Evolutionary conservation across 2,797 vertebrate genomes (phyloP).

Genomic region (Menidia menidia): DNA sequence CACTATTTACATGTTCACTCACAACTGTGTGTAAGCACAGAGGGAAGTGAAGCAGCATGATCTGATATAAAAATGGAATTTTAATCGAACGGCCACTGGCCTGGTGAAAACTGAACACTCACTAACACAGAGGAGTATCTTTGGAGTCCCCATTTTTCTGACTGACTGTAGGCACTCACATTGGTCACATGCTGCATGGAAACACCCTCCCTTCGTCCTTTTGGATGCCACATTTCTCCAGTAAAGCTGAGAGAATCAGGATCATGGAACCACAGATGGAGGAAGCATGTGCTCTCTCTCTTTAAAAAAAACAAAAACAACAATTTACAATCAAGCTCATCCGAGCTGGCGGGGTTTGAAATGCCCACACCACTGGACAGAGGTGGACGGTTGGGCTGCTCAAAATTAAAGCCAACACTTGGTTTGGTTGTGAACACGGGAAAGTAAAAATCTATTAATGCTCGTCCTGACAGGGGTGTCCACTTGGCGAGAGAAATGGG

Average conservation of each 20-base stretch:
- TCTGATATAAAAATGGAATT: conserved; percentile 23
- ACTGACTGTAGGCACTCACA: conserved; percentile 19
- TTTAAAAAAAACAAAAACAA: conserved; percentile 1
- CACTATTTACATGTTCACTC: conserved; percentile 18
- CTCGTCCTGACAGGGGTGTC: conserved; percentile 53
- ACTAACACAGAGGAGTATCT: not conserved
- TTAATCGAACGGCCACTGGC: conserved; percentile 5
- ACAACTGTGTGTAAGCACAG: conserved; percentile 7
- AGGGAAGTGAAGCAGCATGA: conserved; percentile 4
- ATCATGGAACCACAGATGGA: conserved; percentile 43
- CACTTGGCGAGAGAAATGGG: conserved; percentile 57
- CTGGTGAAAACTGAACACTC: conserved; percentile 5
- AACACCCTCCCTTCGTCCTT: conserved; percentile 13
- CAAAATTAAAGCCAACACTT: conserved; percentile 46
- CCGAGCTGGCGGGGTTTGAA: conserved; percentile 33
- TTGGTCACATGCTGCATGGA: conserved; percentile 22
- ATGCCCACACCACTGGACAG: conserved; percentile 30
- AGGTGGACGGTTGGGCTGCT: conserved; percentile 24
- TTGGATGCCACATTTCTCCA: conserved; percentile 26
- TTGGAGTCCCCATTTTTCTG: not conserved
- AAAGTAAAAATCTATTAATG: conserved; percentile 37
- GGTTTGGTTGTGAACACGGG: conserved; percentile 47
- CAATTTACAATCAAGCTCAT: conserved; percentile 20
- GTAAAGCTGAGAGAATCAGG: conserved; percentile 32
- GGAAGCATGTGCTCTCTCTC: conserved; percentile 18